These are phyloP conservation scores for Emydoidea blandingii DNA, from an alignment of 2,797 vertebrate genomes.

Conservation along the genomic window DNA sequence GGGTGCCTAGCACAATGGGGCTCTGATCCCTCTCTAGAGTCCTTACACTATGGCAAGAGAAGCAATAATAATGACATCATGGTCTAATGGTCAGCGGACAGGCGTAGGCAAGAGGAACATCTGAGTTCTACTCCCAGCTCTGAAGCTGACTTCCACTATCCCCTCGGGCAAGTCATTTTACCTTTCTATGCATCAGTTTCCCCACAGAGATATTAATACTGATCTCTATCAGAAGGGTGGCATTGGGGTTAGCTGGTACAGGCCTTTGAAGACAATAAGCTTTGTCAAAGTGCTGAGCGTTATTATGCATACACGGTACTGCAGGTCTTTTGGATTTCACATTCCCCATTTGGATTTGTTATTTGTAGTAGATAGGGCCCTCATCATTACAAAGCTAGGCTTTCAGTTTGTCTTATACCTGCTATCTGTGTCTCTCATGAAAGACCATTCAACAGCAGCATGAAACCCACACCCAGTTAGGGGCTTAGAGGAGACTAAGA, in stretches of 20 bases:
- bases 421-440: not conserved
- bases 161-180: no score
- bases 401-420: not conserved
- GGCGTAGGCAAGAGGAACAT: not conserved
- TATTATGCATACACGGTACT: rapidly evolving
- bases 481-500: not conserved
- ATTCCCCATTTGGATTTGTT: not conserved
- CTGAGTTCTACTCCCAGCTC: not conserved
- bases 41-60: not conserved
- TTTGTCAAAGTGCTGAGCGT: not conserved
- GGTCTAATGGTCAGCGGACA: not conserved
- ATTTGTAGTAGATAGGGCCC: not conserved
- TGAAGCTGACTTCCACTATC: not conserved
- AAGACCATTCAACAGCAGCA: rapidly evolving
- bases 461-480: not conserved
- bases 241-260: not conserved
- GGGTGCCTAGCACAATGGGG: not conserved
- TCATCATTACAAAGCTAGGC: not conserved
- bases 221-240: not conserved
- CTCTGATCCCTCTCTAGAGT: not conserved
- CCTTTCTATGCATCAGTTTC: no score
- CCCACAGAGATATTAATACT: no score
- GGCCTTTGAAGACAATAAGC: not conserved
- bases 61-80: not conserved
- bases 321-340: not conserved